phyloP scores from a whole-genome alignment of 2,888 invertebrate species.

The Anthophora plumipes region DNA sequence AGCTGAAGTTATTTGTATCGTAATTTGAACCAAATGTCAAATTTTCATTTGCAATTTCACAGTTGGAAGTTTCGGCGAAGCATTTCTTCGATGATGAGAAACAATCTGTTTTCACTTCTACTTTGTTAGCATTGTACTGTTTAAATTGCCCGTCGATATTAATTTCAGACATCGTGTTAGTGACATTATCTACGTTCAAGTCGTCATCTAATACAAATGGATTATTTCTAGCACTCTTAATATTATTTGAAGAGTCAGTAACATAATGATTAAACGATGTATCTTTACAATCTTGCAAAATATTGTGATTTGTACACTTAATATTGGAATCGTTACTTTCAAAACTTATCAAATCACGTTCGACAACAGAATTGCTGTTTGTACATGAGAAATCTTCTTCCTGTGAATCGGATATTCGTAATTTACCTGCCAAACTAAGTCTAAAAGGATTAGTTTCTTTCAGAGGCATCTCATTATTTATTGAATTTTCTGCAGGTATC shows the following conservation, averaged over 20 bases:
- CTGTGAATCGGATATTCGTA: constrained; percentile 15
- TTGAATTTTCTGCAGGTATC: background rate
- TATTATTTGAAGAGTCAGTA: background rate
- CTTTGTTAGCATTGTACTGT: background rate
- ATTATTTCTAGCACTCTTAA: background rate
- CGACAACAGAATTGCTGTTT: background rate
- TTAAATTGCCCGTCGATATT: background rate
- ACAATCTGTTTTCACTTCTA: background rate
- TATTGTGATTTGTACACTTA: background rate
- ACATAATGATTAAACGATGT: background rate
- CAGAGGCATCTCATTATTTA: background rate
- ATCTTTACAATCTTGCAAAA: background rate
- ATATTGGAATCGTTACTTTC: background rate
- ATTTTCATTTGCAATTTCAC: background rate
- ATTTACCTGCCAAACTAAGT: constrained; percentile 16
- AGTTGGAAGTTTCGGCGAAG: background rate
- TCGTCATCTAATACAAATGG: background rate
- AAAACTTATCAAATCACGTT: constrained; percentile 4
- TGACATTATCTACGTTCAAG: background rate
- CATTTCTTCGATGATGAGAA: background rate
- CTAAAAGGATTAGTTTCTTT: constrained; percentile 66
- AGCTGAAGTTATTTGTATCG: background rate
- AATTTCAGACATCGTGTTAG: background rate
- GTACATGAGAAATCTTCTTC: background rate
- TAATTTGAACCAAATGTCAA: background rate